phyloP scores from a whole-genome alignment of 2,888 invertebrate species.

The Drosophila ochracea region DNA sequence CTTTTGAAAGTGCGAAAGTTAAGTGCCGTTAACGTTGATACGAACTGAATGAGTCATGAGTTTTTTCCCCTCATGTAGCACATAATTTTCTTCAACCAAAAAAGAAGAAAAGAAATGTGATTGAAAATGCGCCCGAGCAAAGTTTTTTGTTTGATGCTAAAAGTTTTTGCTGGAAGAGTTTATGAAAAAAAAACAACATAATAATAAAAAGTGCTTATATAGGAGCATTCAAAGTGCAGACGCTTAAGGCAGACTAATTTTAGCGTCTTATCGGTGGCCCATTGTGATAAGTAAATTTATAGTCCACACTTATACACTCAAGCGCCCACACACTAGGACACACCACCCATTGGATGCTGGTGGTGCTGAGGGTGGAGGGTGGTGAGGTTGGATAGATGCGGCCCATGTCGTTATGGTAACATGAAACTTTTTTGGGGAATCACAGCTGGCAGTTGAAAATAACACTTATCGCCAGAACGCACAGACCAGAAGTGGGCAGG shows the following conservation, averaged over 20 bases:
- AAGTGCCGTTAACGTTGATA: conserved; percentile 68
- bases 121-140: conserved; percentile 22
- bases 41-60: conserved; percentile 55
- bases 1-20: conserved; percentile 59
- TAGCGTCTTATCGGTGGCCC: conserved; percentile 43
- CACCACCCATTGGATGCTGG: neutral
- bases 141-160: conserved; percentile 28
- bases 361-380: neutral
- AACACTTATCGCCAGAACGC: conserved; percentile 69
- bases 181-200: conserved; percentile 1
- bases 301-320: conserved; percentile 41
- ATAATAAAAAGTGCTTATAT: conserved; percentile 13
- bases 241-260: conserved; percentile 65
- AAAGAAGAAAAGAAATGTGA: conserved; percentile 22
- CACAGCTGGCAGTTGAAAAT: conserved; percentile 79
- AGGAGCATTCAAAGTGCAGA: conserved; percentile 29
- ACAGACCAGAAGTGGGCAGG: conserved; percentile 19
- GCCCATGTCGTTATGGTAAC: conserved; percentile 61
- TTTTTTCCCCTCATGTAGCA: conserved; percentile 34
- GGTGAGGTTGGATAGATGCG: neutral
- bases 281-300: conserved; percentile 72
- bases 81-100: conserved; percentile 46
- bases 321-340: conserved; percentile 9
- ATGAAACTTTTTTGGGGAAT: conserved; percentile 73
- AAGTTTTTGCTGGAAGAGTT: conserved; percentile 22